Base-by-base conservation (phyloP, 2,113 vertebrate genomes). In the Macquaria ambigua region DNA sequence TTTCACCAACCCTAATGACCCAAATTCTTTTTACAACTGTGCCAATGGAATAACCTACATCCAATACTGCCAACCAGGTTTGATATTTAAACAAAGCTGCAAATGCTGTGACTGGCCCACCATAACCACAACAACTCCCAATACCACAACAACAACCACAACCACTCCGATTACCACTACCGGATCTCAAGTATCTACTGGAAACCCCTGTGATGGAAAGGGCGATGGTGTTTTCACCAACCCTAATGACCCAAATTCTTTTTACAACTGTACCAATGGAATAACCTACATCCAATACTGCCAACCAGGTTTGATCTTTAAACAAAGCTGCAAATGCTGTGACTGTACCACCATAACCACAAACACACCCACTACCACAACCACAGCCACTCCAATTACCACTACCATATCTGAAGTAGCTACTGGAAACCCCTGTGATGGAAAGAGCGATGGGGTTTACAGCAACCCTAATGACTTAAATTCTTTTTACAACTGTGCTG, bases 41-140 rank as follows among this genome's bases (percentile, higher is more conserved):
- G 56, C 12, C 23, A 1, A 41, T 39, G 74, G 46, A 2, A 41
- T 6, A 1, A 74, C 59, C 37, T 76, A 8, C 28, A 14, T 81
- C 12, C 41, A 37, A 43, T 0, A 1, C 0, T 94, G 93, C 7
- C 1, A 34, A 28, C 0, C 41, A 25, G 0, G 6, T 12, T 66
- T 85, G 12, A 28, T 88, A 8, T 94, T 78, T 52, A 52, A 63
- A 37, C 1, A 37, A 0, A n/a, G 3, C 5, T 90, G 87, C 48
- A 46, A 46, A 9, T 92, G 86, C 72, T 93, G 92, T 43, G 64
- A 82, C 63, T 93, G 39, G 39, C 39, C 39, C 39, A 34, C 28
- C 28, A 34, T 34, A 34, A 34, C 34, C 3, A 4, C 34, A 34
- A 34, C 34, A 34, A 3, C 34, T 34, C 34, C 34, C 34, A 34